Percentiles rank a stretch among this genome's conserved stretches.
Conservation (phyloP, 2,888 invertebrate genomes). For the Amiota minor region DNA sequence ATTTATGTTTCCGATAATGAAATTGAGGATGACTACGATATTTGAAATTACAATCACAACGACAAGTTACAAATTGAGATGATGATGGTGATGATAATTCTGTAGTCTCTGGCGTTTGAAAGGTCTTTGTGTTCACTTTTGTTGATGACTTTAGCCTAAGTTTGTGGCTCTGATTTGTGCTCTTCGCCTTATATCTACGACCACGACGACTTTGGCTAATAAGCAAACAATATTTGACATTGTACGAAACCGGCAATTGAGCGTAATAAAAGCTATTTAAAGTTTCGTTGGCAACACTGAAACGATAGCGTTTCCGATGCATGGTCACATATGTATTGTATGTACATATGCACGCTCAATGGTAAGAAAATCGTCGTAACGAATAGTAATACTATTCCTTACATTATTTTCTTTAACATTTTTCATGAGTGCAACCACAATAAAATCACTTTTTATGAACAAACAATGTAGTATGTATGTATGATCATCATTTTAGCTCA, state of each 20-base stretch:
- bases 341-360: too few relatives aligned
- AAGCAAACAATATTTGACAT: constrained; percentile 3
- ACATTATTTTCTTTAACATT: neutral
- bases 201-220: constrained; percentile 4
- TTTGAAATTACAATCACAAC: constrained; percentile 9
- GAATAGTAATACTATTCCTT: constrained; percentile 20
- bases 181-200: neutral
- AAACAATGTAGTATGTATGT: too few relatives aligned
- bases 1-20: constrained; percentile 23
- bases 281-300: neutral
- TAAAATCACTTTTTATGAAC: too few relatives aligned
- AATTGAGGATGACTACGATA: constrained; percentile 3
- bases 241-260: neutral
- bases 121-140: neutral
- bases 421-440: neutral
- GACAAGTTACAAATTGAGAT: neutral
- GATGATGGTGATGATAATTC: neutral
- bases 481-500: too few relatives aligned
- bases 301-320: constrained; percentile 17
- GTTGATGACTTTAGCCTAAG: neutral
- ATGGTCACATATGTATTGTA: constrained; percentile 1
- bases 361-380: constrained; percentile 6
- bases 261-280: constrained; percentile 12
- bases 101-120: neutral
- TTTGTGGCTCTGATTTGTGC: constrained; percentile 10